Conservation (phyloP, 1,140 invertebrate species). For the Pseudomyrmex sp. region DNA sequence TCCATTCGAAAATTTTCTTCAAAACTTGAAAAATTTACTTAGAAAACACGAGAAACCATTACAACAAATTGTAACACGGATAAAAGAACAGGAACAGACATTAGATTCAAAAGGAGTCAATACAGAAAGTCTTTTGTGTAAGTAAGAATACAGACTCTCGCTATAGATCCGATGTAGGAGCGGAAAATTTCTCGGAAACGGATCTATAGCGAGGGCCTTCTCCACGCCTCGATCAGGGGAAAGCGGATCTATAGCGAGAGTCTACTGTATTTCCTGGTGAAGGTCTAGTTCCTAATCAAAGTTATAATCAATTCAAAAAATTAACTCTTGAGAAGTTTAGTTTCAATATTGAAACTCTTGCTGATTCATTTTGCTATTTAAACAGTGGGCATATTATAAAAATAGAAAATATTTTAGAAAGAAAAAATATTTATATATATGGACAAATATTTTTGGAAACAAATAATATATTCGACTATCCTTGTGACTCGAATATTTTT, state of each 20-base stretch:
- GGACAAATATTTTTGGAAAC: neutral
- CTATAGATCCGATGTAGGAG: no score
- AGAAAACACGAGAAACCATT: conserved; percentile 2
- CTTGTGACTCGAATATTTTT: neutral
- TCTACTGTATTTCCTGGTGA: neutral
- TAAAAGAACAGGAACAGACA: neutral
- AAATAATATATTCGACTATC: neutral
- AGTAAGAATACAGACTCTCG: neutral
- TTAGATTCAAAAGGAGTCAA: neutral
- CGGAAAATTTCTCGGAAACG: no score
- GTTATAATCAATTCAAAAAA: neutral
- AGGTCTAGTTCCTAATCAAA: conserved; percentile 2
- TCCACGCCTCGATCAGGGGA: no score
- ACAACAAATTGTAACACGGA: neutral
- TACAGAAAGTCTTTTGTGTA: neutral
- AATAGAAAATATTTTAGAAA: neutral
- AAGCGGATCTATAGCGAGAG: no score
- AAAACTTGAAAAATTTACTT: conserved; percentile 2
- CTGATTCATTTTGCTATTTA: conserved; percentile 2
- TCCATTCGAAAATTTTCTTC: neutral
- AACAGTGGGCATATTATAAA: neutral
- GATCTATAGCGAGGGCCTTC: no score
- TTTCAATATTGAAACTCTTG: conserved; percentile 4
- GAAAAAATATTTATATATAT: neutral
- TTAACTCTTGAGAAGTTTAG: conserved; percentile 1